phyloP scores from a whole-genome alignment of 2,888 invertebrate genomes.

The Troides helena region DNA sequence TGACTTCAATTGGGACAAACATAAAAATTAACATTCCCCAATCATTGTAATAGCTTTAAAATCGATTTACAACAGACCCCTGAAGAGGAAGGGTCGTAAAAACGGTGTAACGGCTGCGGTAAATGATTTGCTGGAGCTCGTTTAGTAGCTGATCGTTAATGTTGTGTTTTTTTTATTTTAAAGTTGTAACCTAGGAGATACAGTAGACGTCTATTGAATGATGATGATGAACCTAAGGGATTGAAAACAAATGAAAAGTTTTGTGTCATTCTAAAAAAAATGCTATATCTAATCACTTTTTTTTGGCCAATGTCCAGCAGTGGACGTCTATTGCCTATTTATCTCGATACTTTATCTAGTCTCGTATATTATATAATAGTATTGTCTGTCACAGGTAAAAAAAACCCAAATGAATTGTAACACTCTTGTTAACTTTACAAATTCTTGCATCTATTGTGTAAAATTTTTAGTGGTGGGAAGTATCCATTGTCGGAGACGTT shows the following conservation, averaged over 20 bases:
- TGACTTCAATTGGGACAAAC: neutral
- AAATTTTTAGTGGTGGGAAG: too few relatives aligned
- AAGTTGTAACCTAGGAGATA: neutral
- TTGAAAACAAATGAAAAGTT: neutral
- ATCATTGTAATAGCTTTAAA: conserved; percentile 16
- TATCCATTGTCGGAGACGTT: too few relatives aligned
- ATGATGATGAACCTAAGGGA: neutral
- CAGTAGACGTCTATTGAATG: too few relatives aligned
- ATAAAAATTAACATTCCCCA: conserved; percentile 1
- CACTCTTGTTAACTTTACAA: too few relatives aligned
- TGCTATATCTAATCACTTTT: too few relatives aligned
- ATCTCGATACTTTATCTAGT: too few relatives aligned
- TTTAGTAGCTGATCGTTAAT: neutral
- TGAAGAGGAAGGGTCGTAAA: conserved; percentile 9
- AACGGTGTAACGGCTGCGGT: conserved; percentile 7
- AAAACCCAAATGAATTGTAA: too few relatives aligned
- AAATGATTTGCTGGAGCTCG: conserved; percentile 11
- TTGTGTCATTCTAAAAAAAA: neutral
- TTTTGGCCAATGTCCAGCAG: too few relatives aligned
- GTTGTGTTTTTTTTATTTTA: neutral
- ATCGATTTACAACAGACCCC: conserved; percentile 22
- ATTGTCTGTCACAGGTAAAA: too few relatives aligned
- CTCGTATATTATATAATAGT: too few relatives aligned
- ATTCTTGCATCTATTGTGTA: too few relatives aligned
- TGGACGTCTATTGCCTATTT: too few relatives aligned